These are phyloP conservation scores for Galleria mellonella DNA, from an alignment of 1,140 invertebrate species.

Conservation along the genomic window DNA sequence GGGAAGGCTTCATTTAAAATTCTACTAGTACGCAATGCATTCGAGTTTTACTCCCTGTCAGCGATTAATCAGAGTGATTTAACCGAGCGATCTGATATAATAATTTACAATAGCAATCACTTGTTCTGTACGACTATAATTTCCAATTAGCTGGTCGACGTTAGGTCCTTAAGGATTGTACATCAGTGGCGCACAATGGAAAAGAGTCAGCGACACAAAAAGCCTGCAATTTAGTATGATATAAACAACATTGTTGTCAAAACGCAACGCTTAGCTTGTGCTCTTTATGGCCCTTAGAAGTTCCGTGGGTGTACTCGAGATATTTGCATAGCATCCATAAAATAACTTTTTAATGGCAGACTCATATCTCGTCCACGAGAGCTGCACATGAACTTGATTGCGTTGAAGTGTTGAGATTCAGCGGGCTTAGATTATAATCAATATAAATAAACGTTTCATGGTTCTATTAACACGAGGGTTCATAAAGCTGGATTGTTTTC, in stretches of 20 bases:
- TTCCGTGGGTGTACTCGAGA: conserved; percentile 9
- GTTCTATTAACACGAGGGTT: conserved; percentile 5
- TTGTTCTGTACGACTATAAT: conserved; percentile 29
- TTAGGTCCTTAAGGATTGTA: conserved; percentile 15
- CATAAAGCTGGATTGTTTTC: background rate
- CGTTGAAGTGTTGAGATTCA: conserved; percentile 4
- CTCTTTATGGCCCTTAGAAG: conserved; percentile 19
- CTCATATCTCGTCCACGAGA: conserved; percentile 8
- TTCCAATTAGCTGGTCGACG: conserved; percentile 40
- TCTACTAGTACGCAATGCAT: conserved; percentile 27
- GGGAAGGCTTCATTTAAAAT: conserved; percentile 26
- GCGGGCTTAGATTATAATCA: conserved; percentile 7
- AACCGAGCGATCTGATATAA: conserved; percentile 28
- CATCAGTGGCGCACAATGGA: conserved; percentile 25
- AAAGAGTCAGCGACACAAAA: conserved; percentile 19
- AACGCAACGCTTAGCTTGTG: conserved; percentile 12
- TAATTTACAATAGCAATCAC: conserved; percentile 33
- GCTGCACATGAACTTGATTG: conserved; percentile 6
- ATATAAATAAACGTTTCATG: conserved; percentile 4
- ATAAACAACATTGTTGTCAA: conserved; percentile 35
- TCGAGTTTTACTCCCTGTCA: conserved; percentile 18
- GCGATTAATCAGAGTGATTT: conserved; percentile 47
- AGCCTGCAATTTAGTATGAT: conserved; percentile 21
- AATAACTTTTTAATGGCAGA: conserved; percentile 15
- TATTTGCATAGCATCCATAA: conserved; percentile 22